Percentiles rank a stretch among this genome's conserved stretches.
Conservation (phyloP, 2,797 vertebrate species). For the Staurois parvus region DNA sequence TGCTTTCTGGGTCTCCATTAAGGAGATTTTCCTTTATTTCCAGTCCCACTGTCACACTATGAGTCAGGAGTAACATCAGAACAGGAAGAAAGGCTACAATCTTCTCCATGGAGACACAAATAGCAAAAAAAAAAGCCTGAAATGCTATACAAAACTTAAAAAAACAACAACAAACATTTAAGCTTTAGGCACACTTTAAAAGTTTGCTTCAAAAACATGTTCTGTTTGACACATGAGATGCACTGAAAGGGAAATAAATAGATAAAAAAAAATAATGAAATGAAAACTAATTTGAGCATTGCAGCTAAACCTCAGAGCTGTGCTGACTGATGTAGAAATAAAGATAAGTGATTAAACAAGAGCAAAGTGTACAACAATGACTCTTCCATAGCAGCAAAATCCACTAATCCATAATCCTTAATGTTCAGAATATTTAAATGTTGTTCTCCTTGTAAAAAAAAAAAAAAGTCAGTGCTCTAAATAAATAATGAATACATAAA, state of each 20-base stretch:
- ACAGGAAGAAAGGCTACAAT: background rate
- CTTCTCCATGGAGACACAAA: background rate
- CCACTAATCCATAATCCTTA: background rate
- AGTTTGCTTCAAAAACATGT: background rate
- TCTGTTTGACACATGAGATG: background rate
- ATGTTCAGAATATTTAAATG: background rate
- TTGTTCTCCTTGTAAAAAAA: background rate
- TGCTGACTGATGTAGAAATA: background rate
- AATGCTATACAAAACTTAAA: too few species aligned
- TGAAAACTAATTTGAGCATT: too few species aligned
- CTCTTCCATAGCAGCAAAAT: conserved; percentile 2
- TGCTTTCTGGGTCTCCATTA: background rate
- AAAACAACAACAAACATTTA: background rate
- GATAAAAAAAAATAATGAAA: too few species aligned
- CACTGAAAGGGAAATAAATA: background rate
- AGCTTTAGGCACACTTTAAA: too few species aligned
- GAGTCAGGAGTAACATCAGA: too few species aligned
- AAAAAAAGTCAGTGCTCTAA: background rate
- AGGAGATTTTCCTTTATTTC: background rate
- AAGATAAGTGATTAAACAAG: background rate
- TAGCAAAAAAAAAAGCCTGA: too few species aligned
- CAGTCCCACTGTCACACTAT: background rate
- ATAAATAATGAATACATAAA: conserved; percentile 5
- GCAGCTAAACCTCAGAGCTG: too few species aligned
- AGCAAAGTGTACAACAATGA: background rate